These are phyloP conservation scores for Oreochromis grahami DNA, from an alignment of 2,797 vertebrate genomes.

Conservation along the genomic window DNA sequence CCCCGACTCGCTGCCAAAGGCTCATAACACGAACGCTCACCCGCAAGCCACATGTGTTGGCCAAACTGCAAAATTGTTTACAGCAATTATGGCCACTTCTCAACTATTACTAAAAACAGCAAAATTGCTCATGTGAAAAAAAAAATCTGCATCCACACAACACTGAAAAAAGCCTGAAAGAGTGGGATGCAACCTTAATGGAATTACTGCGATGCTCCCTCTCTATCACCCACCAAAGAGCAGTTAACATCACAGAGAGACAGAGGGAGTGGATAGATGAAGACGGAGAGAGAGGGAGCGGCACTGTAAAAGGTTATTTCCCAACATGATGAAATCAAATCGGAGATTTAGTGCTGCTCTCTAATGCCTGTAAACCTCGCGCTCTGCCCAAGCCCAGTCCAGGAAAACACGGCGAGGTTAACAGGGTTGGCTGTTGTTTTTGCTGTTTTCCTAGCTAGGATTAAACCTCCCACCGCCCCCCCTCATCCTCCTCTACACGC, in stretches of 20 bases:
- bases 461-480: background rate
- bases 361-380: constrained; percentile 52
- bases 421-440: constrained; percentile 45
- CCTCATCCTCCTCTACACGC: background rate
- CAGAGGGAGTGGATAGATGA: constrained; percentile 32
- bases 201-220: constrained; percentile 17
- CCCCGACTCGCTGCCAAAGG: constrained; percentile 21
- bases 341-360: constrained; percentile 52
- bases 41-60: background rate
- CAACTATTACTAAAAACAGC: constrained; percentile 27
- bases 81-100: constrained; percentile 44
- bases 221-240: constrained; percentile 45
- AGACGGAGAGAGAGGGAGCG: constrained; percentile 9
- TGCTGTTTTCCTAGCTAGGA: constrained; percentile 20
- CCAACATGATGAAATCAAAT: constrained; percentile 62
- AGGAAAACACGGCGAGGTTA: constrained; percentile 42
- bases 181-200: constrained; percentile 27
- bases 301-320: constrained; percentile 53
- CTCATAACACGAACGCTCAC: constrained; percentile 24
- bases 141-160: background rate
- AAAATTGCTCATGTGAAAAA: background rate
- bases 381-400: constrained; percentile 10
- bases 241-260: constrained; percentile 43
- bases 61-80: constrained; percentile 28
- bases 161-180: background rate